Conservation (phyloP, 2,888 invertebrate species). For the Linnaemya tessellans region DNA sequence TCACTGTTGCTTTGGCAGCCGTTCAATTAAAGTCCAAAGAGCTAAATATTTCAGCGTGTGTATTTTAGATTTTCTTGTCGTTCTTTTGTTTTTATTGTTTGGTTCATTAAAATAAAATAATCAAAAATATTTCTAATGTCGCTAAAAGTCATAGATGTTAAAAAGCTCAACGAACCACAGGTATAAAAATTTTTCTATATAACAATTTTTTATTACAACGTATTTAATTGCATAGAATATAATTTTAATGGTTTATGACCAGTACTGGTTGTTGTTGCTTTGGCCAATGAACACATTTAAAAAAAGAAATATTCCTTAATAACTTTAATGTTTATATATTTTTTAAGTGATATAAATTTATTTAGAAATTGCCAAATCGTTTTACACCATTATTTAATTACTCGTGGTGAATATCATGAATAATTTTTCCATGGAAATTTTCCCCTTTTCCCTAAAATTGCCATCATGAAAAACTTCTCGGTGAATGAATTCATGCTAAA, state of each 20-base stretch:
- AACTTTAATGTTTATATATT: neutral
- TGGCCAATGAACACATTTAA: neutral
- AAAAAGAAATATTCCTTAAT: slow-evolving; percentile 1
- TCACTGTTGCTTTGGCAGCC: slow-evolving; percentile 35
- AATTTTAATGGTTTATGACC: neutral
- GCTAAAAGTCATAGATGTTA: slow-evolving; percentile 38
- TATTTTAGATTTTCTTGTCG: neutral
- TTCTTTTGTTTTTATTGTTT: neutral
- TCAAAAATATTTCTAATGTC: slow-evolving; percentile 42
- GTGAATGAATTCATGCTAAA: too few relatives aligned
- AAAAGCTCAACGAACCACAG: slow-evolving; percentile 36
- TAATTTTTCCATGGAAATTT: too few relatives aligned
- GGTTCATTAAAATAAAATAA: neutral
- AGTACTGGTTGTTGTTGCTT: neutral
- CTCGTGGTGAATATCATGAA: too few relatives aligned
- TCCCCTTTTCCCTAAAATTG: too few relatives aligned
- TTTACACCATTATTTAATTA: too few relatives aligned
- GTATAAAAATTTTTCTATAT: slow-evolving; percentile 25
- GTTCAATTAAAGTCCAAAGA: slow-evolving; percentile 44
- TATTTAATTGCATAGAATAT: slow-evolving; percentile 18
- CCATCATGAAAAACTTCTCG: too few relatives aligned
- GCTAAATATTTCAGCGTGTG: neutral
- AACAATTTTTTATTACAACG: slow-evolving; percentile 1
- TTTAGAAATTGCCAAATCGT: neutral
- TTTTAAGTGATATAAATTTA: neutral